Conservation (phyloP, 2,113 vertebrate species). For the Takifugu bimaculatus region DNA sequence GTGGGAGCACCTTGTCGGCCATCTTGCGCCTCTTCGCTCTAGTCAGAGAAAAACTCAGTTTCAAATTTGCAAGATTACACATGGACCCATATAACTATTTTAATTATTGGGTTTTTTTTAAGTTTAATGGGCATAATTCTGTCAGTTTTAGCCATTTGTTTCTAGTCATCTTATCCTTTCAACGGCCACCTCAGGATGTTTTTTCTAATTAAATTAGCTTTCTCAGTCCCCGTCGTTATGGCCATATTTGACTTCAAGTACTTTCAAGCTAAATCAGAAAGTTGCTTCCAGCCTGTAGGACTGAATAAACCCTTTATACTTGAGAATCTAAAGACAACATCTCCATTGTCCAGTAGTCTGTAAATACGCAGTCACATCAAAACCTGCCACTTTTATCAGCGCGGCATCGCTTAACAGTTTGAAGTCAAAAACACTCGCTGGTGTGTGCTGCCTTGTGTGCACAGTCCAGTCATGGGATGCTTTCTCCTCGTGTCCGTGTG, state of each 20-base stretch:
- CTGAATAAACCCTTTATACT: constrained; percentile 4
- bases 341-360: constrained; percentile 30
- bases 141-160: no score
- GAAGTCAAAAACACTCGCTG: constrained; percentile 41
- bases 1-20: constrained; percentile 98
- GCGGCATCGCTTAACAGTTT: constrained; percentile 23
- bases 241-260: constrained; percentile 26
- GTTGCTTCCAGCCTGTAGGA: constrained; percentile 9
- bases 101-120: no score
- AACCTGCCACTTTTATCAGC: constrained; percentile 24
- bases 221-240: constrained; percentile 11
- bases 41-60: constrained; percentile 7
- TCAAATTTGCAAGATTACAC: no score
- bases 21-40: constrained; percentile 96
- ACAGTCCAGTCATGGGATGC: constrained; percentile 56
- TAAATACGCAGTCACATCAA: constrained; percentile 12
- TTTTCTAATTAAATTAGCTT: constrained; percentile 32
- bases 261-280: constrained; percentile 13
- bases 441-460: constrained; percentile 35
- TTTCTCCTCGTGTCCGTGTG: constrained; percentile 20
- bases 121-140: no score
- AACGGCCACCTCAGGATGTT: constrained; percentile 26
- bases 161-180: constrained; percentile 2
- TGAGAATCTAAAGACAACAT: constrained; percentile 29
- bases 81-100: no score